These are phyloP conservation scores for Megathymus violae DNA, from an alignment of 1,140 invertebrate species.

Conservation along the genomic window DNA sequence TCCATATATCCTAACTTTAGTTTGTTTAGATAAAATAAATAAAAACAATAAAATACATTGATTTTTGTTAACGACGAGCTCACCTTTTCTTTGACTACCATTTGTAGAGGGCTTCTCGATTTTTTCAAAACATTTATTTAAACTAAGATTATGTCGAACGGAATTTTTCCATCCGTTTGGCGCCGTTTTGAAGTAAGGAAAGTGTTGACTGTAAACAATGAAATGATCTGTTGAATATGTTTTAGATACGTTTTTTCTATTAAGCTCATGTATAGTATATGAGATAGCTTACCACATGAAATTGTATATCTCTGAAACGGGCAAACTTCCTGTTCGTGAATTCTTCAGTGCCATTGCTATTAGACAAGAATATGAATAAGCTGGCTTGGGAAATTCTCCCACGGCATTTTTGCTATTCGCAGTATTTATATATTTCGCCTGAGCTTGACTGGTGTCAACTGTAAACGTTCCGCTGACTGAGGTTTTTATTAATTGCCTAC, in stretches of 20 bases:
- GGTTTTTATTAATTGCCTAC: constrained; percentile 79
- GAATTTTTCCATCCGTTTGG: constrained; percentile 99
- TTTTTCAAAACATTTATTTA: constrained; percentile 99
- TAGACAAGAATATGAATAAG: constrained; percentile 98
- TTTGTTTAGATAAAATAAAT: no score
- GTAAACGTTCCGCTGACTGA: constrained; percentile 66
- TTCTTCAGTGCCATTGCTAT: constrained; percentile 99
- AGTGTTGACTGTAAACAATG: constrained; percentile 92
- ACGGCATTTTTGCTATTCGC: constrained; percentile 82
- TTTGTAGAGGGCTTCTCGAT: constrained; percentile 95
- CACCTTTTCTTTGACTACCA: constrained; percentile 90
- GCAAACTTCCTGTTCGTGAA: constrained; percentile 95
- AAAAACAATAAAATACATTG: no score
- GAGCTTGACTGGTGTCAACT: constrained; percentile 75
- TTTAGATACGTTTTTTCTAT: neutral
- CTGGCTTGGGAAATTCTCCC: constrained; percentile 96
- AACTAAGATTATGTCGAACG: constrained; percentile 96
- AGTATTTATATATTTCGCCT: constrained; percentile 78
- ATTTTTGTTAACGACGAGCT: neutral
- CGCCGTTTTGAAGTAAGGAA: constrained; percentile 98
- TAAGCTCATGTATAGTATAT: neutral
- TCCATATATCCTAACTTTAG: no score
- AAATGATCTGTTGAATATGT: constrained; percentile 10
- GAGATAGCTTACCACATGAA: constrained; percentile 95
- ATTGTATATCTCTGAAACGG: constrained; percentile 99